A percentile compares a stretch with the other conserved stretches of the same genome.
Evolutionary conservation across 2,888 invertebrate species (phyloP).

Genomic region (Conus canariensis): DNA sequence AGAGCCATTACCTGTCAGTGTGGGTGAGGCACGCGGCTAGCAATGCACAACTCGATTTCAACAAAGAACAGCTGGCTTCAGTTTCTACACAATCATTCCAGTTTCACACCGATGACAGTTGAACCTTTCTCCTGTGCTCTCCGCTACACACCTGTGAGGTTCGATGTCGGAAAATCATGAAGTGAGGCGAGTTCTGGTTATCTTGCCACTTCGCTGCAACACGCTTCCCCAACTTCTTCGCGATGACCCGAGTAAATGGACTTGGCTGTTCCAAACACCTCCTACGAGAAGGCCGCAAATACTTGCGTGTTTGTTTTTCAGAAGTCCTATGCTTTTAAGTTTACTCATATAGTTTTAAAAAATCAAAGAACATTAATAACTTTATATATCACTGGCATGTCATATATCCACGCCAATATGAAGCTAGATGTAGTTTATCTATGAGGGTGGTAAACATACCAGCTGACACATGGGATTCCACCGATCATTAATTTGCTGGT

Average conservation of each 20-base stretch:
- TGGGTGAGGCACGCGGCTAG: constrained; percentile 22
- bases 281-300: constrained; percentile 14
- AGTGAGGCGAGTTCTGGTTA: constrained; percentile 24
- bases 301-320: neutral
- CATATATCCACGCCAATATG: no score
- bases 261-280: constrained; percentile 41
- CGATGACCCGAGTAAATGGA: constrained; percentile 44
- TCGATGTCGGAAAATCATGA: neutral
- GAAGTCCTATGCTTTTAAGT: no score
- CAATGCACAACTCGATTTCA: constrained; percentile 33
- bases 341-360: no score
- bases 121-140: constrained; percentile 2
- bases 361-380: no score
- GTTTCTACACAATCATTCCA: constrained; percentile 6
- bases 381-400: no score
- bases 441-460: constrained; percentile 37
- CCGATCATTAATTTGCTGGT: constrained; percentile 47
- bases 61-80: constrained; percentile 39
- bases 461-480: constrained; percentile 46
- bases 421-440: neutral
- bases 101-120: constrained; percentile 11
- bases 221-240: constrained; percentile 41
- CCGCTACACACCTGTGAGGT: constrained; percentile 36
- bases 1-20: constrained; percentile 25
- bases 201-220: constrained; percentile 26